Percentiles rank a stretch among this genome's conserved stretches.
These are phyloP conservation scores for Megaustenia siamemsis DNA, from an alignment of 2,888 invertebrate species.

Conservation along the genomic window DNA sequence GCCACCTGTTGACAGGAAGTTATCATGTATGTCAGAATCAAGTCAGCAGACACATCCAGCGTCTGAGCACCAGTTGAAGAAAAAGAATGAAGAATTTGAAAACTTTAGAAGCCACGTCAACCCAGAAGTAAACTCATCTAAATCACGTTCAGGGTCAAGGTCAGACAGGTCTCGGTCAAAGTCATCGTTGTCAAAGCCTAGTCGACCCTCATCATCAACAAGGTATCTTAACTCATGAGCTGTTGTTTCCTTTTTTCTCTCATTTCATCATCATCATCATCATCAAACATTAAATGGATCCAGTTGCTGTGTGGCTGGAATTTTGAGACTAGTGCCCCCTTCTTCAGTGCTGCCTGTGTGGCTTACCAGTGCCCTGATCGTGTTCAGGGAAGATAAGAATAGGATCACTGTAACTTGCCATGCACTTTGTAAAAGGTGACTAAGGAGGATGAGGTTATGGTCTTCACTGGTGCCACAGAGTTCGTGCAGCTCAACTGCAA, in stretches of 20 bases:
- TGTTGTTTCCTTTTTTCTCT: neutral
- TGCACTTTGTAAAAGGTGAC: too few species aligned
- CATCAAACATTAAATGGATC: too few species aligned
- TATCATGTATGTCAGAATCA: neutral
- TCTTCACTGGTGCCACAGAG: too few species aligned
- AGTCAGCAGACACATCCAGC: neutral
- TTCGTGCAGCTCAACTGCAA: too few species aligned
- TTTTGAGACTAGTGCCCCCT: neutral
- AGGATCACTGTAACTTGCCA: too few species aligned
- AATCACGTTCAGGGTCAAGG: conserved; percentile 43
- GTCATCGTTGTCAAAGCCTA: conserved; percentile 58
- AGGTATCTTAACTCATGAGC: conserved; percentile 31
- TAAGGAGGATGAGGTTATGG: too few species aligned
- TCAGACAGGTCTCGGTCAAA: conserved; percentile 59
- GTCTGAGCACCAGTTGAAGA: neutral
- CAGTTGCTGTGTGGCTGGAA: neutral
- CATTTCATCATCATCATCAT: neutral
- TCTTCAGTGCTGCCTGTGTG: neutral
- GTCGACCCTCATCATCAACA: conserved; percentile 62
- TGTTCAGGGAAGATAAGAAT: too few species aligned
- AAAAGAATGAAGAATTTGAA: neutral
- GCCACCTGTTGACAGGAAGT: neutral
- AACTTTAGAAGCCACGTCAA: too few species aligned
- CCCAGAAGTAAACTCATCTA: neutral
- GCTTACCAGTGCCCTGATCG: too few species aligned